Conservation (phyloP, 2,113 vertebrate genomes). For the Petaurus breviceps region DNA sequence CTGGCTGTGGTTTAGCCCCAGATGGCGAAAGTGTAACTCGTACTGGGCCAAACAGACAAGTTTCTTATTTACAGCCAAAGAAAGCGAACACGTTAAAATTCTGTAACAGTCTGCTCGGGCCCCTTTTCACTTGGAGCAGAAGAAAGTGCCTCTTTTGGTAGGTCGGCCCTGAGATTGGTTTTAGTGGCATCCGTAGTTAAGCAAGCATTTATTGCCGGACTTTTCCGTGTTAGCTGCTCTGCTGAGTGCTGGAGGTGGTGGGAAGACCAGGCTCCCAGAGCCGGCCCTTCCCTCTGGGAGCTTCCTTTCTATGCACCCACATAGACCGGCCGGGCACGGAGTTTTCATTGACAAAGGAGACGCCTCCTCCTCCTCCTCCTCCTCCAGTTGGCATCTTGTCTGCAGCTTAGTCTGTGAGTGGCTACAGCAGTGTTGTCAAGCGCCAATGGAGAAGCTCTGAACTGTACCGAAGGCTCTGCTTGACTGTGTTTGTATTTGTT, state of each 20-base stretch:
- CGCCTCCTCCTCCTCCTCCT: no score
- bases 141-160: neutral
- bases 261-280: neutral
- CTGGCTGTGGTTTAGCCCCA: neutral
- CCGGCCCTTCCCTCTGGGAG: neutral
- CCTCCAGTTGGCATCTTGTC: no score
- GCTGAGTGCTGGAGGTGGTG: neutral
- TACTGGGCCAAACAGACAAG: neutral
- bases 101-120: neutral
- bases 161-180: neutral
- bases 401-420: neutral
- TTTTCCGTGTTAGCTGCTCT: neutral
- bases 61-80: constrained; percentile 18
- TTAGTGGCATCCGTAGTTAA: neutral
- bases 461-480: neutral
- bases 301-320: neutral
- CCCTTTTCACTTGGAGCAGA: neutral
- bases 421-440: neutral
- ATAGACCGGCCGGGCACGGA: neutral
- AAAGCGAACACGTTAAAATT: neutral
- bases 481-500: neutral
- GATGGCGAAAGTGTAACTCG: neutral
- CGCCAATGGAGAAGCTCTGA: neutral
- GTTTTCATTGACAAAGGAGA: neutral
- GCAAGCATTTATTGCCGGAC: neutral